Base-by-base conservation (phyloP, 2,113 vertebrate genomes). In the Antechinus flavipes region DNA sequence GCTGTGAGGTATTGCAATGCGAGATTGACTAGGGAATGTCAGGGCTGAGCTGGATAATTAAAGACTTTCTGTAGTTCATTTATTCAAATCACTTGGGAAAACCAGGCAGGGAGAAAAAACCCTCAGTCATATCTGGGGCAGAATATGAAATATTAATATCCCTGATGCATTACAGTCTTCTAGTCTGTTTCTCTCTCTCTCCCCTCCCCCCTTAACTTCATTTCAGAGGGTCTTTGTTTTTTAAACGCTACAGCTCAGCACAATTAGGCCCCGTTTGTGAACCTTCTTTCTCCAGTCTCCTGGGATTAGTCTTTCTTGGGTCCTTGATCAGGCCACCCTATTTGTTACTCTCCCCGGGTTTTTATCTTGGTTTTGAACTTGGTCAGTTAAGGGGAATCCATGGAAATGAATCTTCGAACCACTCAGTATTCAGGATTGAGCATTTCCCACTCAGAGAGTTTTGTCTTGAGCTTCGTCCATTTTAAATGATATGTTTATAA, bases 81-180 rank as follows among this genome's bases (percentile, higher is more conserved):
- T 49, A 49, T 90, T 68, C 92, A 30, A 92, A 90, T 54, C 55
- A 0, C 24, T 89, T 54, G 94, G 54, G 92, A 12, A 55, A 35
- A 22, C n/a, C 6, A 84, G 22, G 23, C 1, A 27, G 46, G 8
- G 53, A 54, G 61, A 50, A 10, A 27, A 61, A 22, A 23, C 24
- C 49, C 24, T 11, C 26, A 92, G 84, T 96, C 90, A 93, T 97
- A 98, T 98, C 97, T 98, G 98, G 98, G 98, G 98, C 98, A 98
- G 96, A 93, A 92, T 94, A 98, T 98, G 97, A 98, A 98, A 98
- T 98, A 98, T 98, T 98, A 96, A 97, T 98, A 89, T 54, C 94
- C 91, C 97, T 96, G 96, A 97, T 53, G 96, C 97, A 97, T 97
- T 97, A 95, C 96, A 96, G 98, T 95, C 95, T 97, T 97, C 96